Evolutionary conservation across 2,888 invertebrate species (phyloP).

Genomic region (Drosophila koepferae): DNA sequence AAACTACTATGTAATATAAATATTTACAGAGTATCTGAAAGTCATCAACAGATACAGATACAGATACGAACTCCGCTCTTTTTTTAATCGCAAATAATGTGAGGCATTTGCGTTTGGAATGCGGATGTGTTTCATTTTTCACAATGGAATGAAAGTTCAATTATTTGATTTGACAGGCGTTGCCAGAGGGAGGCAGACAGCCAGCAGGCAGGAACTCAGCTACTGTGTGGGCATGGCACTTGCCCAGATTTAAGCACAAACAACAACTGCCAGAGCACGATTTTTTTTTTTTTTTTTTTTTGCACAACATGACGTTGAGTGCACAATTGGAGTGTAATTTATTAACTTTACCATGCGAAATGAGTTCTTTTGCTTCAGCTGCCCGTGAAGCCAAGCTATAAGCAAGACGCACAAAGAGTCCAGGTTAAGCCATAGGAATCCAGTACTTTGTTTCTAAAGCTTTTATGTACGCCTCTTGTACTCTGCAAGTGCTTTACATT

Average conservation of each 20-base stretch:
- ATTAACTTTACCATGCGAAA: constrained; percentile 54
- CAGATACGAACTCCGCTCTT: constrained; percentile 3
- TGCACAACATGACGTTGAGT: constrained; percentile 60
- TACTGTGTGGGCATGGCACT: constrained; percentile 19
- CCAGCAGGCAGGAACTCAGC: constrained; percentile 12
- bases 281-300: constrained; percentile 54
- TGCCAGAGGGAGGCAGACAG: constrained; percentile 18
- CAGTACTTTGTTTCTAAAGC: not conserved
- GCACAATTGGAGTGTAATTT: constrained; percentile 69
- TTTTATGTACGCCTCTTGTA: not conserved
- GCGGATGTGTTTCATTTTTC: constrained; percentile 62
- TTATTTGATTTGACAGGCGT: constrained; percentile 77
- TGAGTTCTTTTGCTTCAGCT: constrained; percentile 24
- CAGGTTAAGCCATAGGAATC: constrained; percentile 1
- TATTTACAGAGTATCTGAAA: not conserved
- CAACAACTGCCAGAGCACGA: constrained; percentile 50
- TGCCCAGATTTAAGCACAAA: constrained; percentile 44
- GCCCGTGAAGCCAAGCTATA: constrained; percentile 27
- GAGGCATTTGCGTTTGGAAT: constrained; percentile 56
- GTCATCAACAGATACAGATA: not conserved
- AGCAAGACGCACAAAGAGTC: constrained; percentile 22
- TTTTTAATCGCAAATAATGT: constrained; percentile 67
- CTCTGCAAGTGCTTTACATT: constrained; percentile 4
- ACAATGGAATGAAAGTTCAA: constrained; percentile 74
- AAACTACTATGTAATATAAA: not conserved